Conservation (phyloP, 2,113 vertebrate species). For the Sapayoa aenigma region DNA sequence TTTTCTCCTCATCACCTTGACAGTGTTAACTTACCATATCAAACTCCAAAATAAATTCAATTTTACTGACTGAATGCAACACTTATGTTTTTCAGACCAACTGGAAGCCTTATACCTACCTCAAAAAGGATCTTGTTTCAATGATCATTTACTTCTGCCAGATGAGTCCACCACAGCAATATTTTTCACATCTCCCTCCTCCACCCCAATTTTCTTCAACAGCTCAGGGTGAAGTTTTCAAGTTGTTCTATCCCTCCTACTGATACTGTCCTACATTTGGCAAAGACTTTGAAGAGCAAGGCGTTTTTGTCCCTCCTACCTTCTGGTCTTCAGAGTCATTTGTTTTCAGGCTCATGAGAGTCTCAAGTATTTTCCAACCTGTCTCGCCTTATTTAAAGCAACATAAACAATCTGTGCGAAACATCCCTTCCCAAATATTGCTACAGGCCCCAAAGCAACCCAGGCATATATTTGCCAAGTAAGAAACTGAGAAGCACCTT, state of each 20-base stretch:
- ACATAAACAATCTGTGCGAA: neutral
- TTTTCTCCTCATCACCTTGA: neutral
- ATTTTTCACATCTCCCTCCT: neutral
- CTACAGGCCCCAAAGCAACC: neutral
- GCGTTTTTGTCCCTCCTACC: accelerated
- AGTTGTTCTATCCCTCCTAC: neutral
- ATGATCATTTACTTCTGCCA: neutral
- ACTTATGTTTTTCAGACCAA: neutral
- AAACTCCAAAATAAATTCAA: neutral
- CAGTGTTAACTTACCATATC: neutral
- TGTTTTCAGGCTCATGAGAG: accelerated
- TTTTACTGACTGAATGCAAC: neutral
- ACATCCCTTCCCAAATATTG: neutral
- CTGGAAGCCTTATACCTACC: neutral
- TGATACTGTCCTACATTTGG: neutral
- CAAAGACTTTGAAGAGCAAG: neutral
- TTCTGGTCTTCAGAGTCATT: neutral
- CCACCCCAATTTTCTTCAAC: neutral
- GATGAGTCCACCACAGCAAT: neutral
- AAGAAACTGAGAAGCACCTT: neutral
- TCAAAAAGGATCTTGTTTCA: neutral
- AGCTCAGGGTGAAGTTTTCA: neutral
- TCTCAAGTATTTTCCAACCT: neutral
- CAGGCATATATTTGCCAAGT: neutral
- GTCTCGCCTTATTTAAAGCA: neutral